Evolutionary conservation across 2,888 invertebrate genomes (phyloP).

Genomic region (Hypena proboscidalis): DNA sequence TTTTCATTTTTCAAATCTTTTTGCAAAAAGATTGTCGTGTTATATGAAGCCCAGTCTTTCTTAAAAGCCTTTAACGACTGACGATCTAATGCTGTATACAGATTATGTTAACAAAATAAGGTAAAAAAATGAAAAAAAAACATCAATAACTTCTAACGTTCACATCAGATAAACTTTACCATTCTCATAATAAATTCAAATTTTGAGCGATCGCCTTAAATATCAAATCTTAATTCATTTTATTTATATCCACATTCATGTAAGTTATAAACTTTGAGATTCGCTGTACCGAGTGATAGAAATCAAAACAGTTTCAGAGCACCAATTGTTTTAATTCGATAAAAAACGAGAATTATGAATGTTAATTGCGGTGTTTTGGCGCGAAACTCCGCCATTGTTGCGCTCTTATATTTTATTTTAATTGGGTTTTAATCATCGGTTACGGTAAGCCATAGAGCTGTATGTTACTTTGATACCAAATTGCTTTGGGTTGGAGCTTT

Average conservation of each 20-base stretch:
- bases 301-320: conserved; percentile 58
- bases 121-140: too few species aligned
- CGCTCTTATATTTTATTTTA: conserved; percentile 54
- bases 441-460: conserved; percentile 13
- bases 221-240: neutral
- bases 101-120: too few species aligned
- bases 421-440: conserved; percentile 69
- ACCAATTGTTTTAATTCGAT: conserved; percentile 77
- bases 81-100: too few species aligned
- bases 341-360: conserved; percentile 74
- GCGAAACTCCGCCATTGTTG: conserved; percentile 67
- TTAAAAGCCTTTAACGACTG: too few species aligned
- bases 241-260: neutral
- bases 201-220: too few species aligned
- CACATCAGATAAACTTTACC: too few species aligned
- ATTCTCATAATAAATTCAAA: too few species aligned
- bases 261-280: conserved; percentile 47
- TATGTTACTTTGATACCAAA: conserved; percentile 2
- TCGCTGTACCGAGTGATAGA: conserved; percentile 58
- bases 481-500: too few species aligned
- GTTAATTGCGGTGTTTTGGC: conserved; percentile 73
- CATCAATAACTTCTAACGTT: too few species aligned
- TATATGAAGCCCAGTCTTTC: too few species aligned
- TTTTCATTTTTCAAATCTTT: too few species aligned
- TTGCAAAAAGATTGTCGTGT: too few species aligned